phyloP scores from a whole-genome alignment of 2,888 invertebrate genomes.

The Aromia moschata region DNA sequence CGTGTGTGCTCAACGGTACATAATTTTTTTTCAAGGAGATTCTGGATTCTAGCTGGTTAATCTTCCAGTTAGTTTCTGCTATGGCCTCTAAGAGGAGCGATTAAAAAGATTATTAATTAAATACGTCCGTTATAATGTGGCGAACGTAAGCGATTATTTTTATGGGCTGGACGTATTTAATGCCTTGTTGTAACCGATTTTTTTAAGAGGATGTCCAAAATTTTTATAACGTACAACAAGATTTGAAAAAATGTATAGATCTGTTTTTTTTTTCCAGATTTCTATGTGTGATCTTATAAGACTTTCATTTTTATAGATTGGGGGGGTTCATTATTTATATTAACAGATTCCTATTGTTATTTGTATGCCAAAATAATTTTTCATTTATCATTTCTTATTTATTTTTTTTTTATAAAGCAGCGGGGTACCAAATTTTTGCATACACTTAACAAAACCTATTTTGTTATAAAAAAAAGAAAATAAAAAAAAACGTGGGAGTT shows the following conservation, averaged over 20 bases:
- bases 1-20: slow-evolving; percentile 1
- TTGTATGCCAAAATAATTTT: slow-evolving; percentile 46
- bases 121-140: slow-evolving; percentile 17
- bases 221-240: slow-evolving; percentile 26
- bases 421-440: slow-evolving; percentile 56
- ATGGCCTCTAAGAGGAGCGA: background rate
- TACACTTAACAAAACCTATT: slow-evolving; percentile 50
- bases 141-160: slow-evolving; percentile 17
- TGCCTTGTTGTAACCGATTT: slow-evolving; percentile 30
- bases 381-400: slow-evolving; percentile 42
- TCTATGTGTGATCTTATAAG: slow-evolving; percentile 36
- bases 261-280: slow-evolving; percentile 25
- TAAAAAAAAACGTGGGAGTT: slow-evolving; percentile 49
- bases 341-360: slow-evolving; percentile 42
- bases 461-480: slow-evolving; percentile 53
- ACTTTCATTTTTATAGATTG: slow-evolving; percentile 43
- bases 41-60: slow-evolving; percentile 1
- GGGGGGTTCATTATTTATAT: slow-evolving; percentile 48
- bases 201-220: slow-evolving; percentile 47
- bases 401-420: slow-evolving; percentile 43
- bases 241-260: slow-evolving; percentile 7
- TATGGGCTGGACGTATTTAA: slow-evolving; percentile 26
- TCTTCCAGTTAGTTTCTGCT: background rate
- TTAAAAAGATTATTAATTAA: slow-evolving; percentile 14
- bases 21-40: slow-evolving; percentile 15